Evolutionary conservation across 2,113 vertebrate species (phyloP).

Genomic region (Urocolius indicus): DNA sequence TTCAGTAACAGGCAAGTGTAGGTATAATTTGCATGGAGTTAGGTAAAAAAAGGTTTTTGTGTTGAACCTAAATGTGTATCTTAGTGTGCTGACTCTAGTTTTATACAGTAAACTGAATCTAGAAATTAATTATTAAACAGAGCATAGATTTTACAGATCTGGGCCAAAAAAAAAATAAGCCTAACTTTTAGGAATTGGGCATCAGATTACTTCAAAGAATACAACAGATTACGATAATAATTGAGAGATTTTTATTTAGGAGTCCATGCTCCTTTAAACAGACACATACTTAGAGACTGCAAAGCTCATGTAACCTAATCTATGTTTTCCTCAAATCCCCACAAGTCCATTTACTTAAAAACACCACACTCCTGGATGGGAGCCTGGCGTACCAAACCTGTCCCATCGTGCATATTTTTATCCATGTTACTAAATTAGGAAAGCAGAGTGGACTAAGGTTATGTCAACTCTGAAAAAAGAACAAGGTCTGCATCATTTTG

Average conservation of each 20-base stretch:
- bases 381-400: slow-evolving; percentile 91
- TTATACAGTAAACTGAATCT: neutral
- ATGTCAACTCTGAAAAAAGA: slow-evolving; percentile 82
- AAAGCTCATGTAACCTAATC: slow-evolving; percentile 73
- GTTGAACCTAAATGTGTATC: neutral
- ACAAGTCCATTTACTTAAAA: slow-evolving; percentile 83
- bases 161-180: neutral
- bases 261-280: slow-evolving; percentile 70
- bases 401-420: slow-evolving; percentile 89
- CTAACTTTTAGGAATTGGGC: neutral
- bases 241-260: slow-evolving; percentile 37
- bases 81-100: neutral
- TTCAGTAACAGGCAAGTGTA: neutral
- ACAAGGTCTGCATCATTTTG: slow-evolving; percentile 78
- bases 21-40: neutral
- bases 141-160: neutral
- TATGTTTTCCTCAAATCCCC: slow-evolving; percentile 83
- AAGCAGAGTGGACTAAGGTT: slow-evolving; percentile 81
- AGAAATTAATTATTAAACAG: neutral
- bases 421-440: slow-evolving; percentile 96
- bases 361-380: slow-evolving; percentile 81
- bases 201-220: neutral
- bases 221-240: neutral
- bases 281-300: slow-evolving; percentile 39
- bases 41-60: neutral